Evolutionary conservation across 2,113 vertebrate genomes (phyloP).

Genomic region (Tragelaphus imberbis): DNA sequence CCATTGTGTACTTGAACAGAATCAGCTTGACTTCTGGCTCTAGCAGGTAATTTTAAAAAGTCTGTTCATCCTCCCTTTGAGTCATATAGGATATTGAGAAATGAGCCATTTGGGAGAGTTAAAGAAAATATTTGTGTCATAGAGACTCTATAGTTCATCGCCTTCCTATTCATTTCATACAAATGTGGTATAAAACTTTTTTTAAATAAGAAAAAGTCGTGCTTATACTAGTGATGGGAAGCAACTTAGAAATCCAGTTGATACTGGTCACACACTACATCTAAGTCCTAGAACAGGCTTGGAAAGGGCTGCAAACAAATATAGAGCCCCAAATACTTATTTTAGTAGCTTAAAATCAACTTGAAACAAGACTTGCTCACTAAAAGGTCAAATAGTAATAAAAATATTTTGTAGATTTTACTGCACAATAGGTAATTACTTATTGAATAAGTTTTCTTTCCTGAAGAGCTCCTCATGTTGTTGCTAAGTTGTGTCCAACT

Average conservation of each 20-base stretch:
- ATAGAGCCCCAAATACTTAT: not conserved
- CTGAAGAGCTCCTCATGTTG: not conserved
- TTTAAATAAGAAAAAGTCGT: not conserved
- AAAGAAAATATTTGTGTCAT: not conserved
- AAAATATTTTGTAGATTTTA: not conserved
- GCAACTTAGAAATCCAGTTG: not conserved
- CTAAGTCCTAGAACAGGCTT: not conserved
- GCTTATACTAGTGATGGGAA: not conserved
- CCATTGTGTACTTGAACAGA: not conserved
- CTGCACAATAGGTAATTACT: not conserved
- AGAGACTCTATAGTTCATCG: not conserved
- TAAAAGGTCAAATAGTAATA: not conserved
- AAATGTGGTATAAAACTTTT: not conserved
- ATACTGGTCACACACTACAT: not conserved
- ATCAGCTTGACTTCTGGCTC: not conserved
- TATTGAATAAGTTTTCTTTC: not conserved
- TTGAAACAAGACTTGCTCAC: not conserved
- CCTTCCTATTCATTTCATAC: slow-evolving; percentile 27
- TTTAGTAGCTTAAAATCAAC: not conserved
- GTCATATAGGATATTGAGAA: not conserved
- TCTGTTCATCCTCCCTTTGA: not conserved
- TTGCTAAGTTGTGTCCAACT: not conserved
- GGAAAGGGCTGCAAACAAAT: not conserved
- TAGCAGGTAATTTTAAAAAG: not conserved
- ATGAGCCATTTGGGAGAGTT: not conserved